phyloP scores from a whole-genome alignment of 2,797 vertebrate species.

The Poeciliopsis gracilis region DNA sequence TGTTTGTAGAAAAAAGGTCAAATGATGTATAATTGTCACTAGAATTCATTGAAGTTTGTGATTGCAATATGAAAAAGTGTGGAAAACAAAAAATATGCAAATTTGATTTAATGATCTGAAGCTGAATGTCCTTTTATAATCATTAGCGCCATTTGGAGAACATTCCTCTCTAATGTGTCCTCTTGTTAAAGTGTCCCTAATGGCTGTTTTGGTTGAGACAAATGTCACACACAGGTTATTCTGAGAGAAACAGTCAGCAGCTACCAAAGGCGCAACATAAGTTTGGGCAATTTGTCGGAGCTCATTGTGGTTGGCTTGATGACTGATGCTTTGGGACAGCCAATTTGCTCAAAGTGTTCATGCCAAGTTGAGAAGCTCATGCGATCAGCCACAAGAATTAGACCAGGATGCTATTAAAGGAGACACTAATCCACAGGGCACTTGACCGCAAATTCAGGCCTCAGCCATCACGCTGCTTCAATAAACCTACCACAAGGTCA shows the following conservation, averaged over 20 bases:
- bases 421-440: conserved; percentile 74
- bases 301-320: conserved; percentile 42
- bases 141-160: not conserved
- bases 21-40: not conserved
- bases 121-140: not conserved
- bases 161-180: not conserved
- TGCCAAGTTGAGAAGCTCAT: conserved; percentile 60
- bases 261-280: conserved; percentile 12
- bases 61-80: not conserved
- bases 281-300: conserved; percentile 40
- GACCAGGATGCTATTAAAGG: conserved; percentile 69
- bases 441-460: conserved; percentile 71
- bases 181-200: not conserved
- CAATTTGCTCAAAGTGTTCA: conserved; percentile 56
- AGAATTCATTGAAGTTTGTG: not conserved
- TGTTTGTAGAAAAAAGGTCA: not conserved
- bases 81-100: not conserved
- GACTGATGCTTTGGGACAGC: conserved; percentile 53
- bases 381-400: conserved; percentile 69
- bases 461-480: conserved; percentile 50
- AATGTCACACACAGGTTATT: conserved; percentile 26
- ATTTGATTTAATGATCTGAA: not conserved
- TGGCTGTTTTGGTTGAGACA: conserved; percentile 2
- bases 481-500: conserved; percentile 68
- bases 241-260: conserved; percentile 20